phyloP scores from a whole-genome alignment of 2,888 invertebrate species.

The Mesochorus sp. region DNA sequence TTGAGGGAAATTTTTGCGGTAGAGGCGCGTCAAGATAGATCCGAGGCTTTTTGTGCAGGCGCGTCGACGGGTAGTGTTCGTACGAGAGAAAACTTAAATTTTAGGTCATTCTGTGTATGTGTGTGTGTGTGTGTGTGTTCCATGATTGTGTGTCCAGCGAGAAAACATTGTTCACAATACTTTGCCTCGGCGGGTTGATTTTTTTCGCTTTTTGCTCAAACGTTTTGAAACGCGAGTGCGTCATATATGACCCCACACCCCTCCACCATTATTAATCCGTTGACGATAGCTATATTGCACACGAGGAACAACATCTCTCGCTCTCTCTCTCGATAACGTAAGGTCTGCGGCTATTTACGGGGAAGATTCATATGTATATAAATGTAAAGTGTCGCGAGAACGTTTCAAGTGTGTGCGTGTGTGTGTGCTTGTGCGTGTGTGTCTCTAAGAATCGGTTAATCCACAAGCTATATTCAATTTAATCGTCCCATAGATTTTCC shows the following conservation, averaged over 20 bases:
- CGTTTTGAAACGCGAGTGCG: slow-evolving; percentile 55
- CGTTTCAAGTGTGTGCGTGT: too few species aligned
- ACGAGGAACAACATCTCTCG: neutral
- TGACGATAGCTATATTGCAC: neutral
- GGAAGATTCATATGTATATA: too few species aligned
- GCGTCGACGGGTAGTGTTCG: neutral
- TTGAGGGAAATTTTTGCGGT: slow-evolving; percentile 35
- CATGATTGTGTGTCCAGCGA: neutral
- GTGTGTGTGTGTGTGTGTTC: neutral
- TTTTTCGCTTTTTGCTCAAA: slow-evolving; percentile 31
- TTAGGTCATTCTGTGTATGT: neutral
- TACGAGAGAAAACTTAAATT: neutral
- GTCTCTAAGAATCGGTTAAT: too few species aligned
- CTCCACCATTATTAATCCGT: neutral
- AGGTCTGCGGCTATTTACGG: neutral
- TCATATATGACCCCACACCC: slow-evolving; percentile 46
- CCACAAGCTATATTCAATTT: too few species aligned
- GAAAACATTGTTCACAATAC: neutral
- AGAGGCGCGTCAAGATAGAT: slow-evolving; percentile 33
- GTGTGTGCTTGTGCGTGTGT: too few species aligned
- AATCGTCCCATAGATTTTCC: too few species aligned
- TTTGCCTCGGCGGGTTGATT: slow-evolving; percentile 11
- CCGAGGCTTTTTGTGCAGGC: slow-evolving; percentile 1
- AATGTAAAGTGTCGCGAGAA: too few species aligned
- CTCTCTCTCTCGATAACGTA: neutral